Evolutionary conservation across 2,888 invertebrate genomes (phyloP).

Genomic region (Subacronicta megacephala): DNA sequence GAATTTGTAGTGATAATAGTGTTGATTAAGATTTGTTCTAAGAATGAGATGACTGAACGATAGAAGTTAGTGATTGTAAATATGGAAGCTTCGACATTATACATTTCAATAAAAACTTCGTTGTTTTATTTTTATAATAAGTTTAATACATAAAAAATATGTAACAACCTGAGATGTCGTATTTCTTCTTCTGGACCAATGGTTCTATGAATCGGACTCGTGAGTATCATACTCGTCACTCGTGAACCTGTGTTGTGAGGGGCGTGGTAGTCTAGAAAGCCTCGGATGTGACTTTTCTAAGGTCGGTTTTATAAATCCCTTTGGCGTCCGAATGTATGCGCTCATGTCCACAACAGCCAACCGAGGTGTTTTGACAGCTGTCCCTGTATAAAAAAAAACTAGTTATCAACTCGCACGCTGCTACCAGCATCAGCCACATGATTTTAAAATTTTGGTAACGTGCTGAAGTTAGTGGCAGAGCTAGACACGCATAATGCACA

Average conservation of each 20-base stretch:
- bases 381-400: slow-evolving; percentile 70
- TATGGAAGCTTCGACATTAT: slow-evolving; percentile 88
- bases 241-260: slow-evolving; percentile 67
- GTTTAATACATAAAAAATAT: slow-evolving; percentile 37
- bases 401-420: too few species aligned
- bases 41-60: slow-evolving; percentile 87
- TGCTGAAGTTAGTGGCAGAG: too few species aligned
- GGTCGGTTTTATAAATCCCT: slow-evolving; percentile 43
- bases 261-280: slow-evolving; percentile 65
- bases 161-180: slow-evolving; percentile 31
- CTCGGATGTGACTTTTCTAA: slow-evolving; percentile 43
- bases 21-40: slow-evolving; percentile 86
- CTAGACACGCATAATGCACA: too few species aligned
- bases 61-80: slow-evolving; percentile 88
- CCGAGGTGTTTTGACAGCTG: slow-evolving; percentile 79
- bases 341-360: slow-evolving; percentile 82
- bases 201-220: slow-evolving; percentile 74
- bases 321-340: slow-evolving; percentile 77
- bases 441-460: too few species aligned
- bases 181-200: slow-evolving; percentile 4
- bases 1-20: slow-evolving; percentile 88
- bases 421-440: too few species aligned
- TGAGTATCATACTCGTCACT: slow-evolving; percentile 86
- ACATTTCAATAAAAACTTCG: slow-evolving; percentile 82
- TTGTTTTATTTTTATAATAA: slow-evolving; percentile 75